phyloP scores from a whole-genome alignment of 2,113 vertebrate species.

The Aphyosemion australe region DNA sequence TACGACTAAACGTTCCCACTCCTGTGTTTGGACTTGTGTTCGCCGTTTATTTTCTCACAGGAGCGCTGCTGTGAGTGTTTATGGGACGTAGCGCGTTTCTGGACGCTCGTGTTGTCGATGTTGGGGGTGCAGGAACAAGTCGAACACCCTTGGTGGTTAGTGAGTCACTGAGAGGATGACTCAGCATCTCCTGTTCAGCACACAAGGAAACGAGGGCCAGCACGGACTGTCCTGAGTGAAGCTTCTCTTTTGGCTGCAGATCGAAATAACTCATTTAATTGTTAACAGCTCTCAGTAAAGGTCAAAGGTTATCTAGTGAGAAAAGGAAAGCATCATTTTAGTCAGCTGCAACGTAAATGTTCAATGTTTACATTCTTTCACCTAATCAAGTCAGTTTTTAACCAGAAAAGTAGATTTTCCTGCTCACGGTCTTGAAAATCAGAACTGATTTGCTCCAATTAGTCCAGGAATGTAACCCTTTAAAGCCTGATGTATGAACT shows the following conservation, averaged over 20 bases:
- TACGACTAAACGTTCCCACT: conserved; percentile 13
- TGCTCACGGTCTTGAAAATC: too few species aligned
- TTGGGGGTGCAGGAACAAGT: conserved; percentile 42
- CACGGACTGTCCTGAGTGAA: background rate
- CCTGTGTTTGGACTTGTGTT: background rate
- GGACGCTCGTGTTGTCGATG: conserved; percentile 16
- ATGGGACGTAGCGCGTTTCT: conserved; percentile 31
- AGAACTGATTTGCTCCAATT: too few species aligned
- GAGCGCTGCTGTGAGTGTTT: conserved; percentile 37
- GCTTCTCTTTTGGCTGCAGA: background rate
- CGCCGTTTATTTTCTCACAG: conserved; percentile 31
- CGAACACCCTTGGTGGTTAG: background rate
- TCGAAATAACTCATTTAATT: background rate
- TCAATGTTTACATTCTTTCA: too few species aligned
- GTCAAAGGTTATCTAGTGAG: background rate
- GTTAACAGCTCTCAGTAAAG: background rate
- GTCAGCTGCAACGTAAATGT: too few species aligned
- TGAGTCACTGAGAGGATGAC: conserved; percentile 58
- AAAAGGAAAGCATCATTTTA: too few species aligned
- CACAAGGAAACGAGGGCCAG: conserved; percentile 6
- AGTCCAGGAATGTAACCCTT: too few species aligned
- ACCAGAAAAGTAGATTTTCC: too few species aligned
- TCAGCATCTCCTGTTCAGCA: conserved; percentile 58
- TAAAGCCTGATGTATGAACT: too few species aligned
- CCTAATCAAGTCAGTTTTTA: too few species aligned